A percentile compares a stretch with the other conserved stretches of the same genome.
These are phyloP conservation scores for Antheraea assamensis DNA, from an alignment of 2,888 invertebrate genomes.

Conservation along the genomic window DNA sequence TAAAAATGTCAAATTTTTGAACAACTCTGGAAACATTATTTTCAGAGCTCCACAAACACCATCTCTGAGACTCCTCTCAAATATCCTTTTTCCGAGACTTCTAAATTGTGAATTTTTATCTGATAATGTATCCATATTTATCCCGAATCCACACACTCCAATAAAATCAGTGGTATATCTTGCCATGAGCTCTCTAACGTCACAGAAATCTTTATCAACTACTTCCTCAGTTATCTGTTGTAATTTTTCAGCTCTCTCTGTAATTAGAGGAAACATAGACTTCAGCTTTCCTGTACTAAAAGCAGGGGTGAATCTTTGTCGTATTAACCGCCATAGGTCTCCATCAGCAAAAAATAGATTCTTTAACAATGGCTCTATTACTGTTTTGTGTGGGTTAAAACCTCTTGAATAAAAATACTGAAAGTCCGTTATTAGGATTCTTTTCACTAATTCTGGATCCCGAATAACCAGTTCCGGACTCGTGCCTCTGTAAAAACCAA, in stretches of 20 bases:
- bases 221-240: slow-evolving; percentile 59
- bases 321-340: slow-evolving; percentile 65
- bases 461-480: slow-evolving; percentile 63
- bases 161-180: slow-evolving; percentile 74
- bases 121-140: slow-evolving; percentile 62
- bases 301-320: slow-evolving; percentile 67
- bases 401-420: slow-evolving; percentile 64
- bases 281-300: slow-evolving; percentile 71
- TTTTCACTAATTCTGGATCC: slow-evolving; percentile 66
- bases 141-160: slow-evolving; percentile 71
- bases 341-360: slow-evolving; percentile 72
- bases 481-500: slow-evolving; percentile 62
- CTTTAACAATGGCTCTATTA: slow-evolving; percentile 62
- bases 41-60: slow-evolving; percentile 53
- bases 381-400: slow-evolving; percentile 56
- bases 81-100: slow-evolving; percentile 65
- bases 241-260: slow-evolving; percentile 63
- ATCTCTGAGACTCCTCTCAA: slow-evolving; percentile 57
- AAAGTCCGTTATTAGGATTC: slow-evolving; percentile 64
- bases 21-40: slow-evolving; percentile 62
- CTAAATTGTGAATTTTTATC: slow-evolving; percentile 68
- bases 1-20: slow-evolving; percentile 56
- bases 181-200: slow-evolving; percentile 70
- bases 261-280: slow-evolving; percentile 71
- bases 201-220: slow-evolving; percentile 52